Conservation (phyloP, 2,113 vertebrate species). For the Trichechus manatus region DNA sequence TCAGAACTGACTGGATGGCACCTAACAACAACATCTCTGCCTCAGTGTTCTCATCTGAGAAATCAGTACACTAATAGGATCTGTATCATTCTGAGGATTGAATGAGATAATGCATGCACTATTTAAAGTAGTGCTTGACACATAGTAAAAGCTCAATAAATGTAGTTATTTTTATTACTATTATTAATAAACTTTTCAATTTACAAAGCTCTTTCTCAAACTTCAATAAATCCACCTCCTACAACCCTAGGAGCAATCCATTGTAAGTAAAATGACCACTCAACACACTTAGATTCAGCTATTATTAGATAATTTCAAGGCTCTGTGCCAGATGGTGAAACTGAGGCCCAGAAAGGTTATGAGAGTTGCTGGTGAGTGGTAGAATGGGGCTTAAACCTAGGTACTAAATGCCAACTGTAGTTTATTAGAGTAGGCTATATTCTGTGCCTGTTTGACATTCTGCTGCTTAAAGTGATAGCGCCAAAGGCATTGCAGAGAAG, state of each 20-base stretch:
- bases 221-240: not conserved
- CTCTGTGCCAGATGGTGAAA: not conserved
- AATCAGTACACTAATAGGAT: not conserved
- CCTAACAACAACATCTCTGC: not conserved
- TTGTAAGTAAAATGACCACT: not conserved
- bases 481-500: not conserved
- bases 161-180: not conserved
- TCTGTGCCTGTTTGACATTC: not conserved
- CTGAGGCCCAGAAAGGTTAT: not conserved
- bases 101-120: not conserved
- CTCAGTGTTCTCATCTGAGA: too few species aligned
- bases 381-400: not conserved
- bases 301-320: not conserved
- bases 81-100: not conserved
- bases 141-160: not conserved
- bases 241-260: not conserved
- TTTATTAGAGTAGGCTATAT: not conserved
- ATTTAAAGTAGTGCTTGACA: not conserved
- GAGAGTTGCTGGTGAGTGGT: not conserved
- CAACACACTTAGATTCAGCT: not conserved
- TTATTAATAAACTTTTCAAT: not conserved
- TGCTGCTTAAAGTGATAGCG: not conserved
- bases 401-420: not conserved
- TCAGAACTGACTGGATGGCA: too few species aligned
- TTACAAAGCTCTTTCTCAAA: constrained; percentile 19